These are phyloP conservation scores for Amazona ochrocephala DNA, from an alignment of 2,797 vertebrate species.

Conservation along the genomic window DNA sequence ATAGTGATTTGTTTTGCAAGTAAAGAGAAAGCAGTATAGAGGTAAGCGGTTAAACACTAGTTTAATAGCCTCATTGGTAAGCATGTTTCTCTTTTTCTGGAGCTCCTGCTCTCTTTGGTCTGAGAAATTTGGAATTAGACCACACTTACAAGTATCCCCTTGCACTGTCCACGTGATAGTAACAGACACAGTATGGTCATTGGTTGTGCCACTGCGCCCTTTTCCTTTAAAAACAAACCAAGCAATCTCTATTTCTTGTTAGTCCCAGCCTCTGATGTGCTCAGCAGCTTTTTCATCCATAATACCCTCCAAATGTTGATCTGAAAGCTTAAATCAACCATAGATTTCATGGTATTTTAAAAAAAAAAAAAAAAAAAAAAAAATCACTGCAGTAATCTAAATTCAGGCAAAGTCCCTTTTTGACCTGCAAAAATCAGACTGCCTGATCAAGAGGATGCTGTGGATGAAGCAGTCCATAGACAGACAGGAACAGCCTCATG, in stretches of 20 bases:
- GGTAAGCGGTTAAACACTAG: not conserved
- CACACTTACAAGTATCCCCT: not conserved
- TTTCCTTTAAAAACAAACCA: not conserved
- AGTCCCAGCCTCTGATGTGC: not conserved
- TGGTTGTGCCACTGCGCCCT: rapidly evolving
- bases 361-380: no score
- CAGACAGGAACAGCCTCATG: not conserved
- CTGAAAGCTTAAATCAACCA: not conserved
- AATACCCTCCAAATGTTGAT: not conserved
- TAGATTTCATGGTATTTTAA: not conserved
- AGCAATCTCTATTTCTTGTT: not conserved
- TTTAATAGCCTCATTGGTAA: conserved; percentile 25
- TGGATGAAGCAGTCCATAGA: not conserved
- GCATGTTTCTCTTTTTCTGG: not conserved
- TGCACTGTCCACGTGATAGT: not conserved
- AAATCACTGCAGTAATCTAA: not conserved
- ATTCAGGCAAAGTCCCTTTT: not conserved
- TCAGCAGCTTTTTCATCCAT: not conserved
- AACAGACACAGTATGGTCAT: rapidly evolving
- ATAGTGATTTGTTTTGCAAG: not conserved
- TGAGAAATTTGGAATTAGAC: not conserved
- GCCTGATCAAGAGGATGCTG: not conserved
- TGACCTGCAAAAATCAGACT: not conserved
- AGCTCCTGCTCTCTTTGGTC: not conserved
- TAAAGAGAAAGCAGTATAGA: not conserved